Base-by-base conservation (phyloP, 2,797 vertebrate genomes). In the Strix occidentalis region DNA sequence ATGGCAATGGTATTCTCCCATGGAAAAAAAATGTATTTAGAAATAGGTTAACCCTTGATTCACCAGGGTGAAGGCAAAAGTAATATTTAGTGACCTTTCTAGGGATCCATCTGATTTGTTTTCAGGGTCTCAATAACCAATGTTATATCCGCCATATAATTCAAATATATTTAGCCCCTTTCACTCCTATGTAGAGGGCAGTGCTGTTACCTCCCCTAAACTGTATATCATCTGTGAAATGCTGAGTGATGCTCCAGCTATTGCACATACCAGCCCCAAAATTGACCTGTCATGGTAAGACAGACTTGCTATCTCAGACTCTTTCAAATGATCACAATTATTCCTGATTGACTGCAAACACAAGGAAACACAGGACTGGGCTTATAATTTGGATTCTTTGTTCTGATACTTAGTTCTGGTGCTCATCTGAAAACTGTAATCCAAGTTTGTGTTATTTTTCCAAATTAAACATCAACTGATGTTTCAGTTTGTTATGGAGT, bases 1-100 rank as follows among this genome's bases (percentile, higher is more conserved):
- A 57, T 3, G 5, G 25, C 57, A 85, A 7, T 54, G 60, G 68
- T 80, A 48, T 93, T 96, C 93, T 93, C 84, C 86, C 57, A 31
- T 9, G 15, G 15, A 68, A 48, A 76, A 74, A 82, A 64, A 60
- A n/a, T 0, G 3, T 41, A 8, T 91, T 61, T 93, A 65, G 51
- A 83, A 92, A 77, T 61, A 65, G 11, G 11, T 90, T 96, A 96
- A 93, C 89, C 16, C 78, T 92, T 78, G 6, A 24, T 68, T 72
- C 19, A 33, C 41, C 23, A 24, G 8, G 15, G 9, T 50, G 19
- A 83, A 76, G 28, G 8, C 8, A 84, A 35, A 74, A 75, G 21
- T 23, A 3, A 6, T 46, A 24, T 39, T 87, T 84, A 39, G 13
- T 88, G 50, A 50, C 39, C 11, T 72, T 88, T 79, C 23, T 54